Evolutionary conservation across 2,113 vertebrate genomes (phyloP).

Genomic region (Petromus typicus): DNA sequence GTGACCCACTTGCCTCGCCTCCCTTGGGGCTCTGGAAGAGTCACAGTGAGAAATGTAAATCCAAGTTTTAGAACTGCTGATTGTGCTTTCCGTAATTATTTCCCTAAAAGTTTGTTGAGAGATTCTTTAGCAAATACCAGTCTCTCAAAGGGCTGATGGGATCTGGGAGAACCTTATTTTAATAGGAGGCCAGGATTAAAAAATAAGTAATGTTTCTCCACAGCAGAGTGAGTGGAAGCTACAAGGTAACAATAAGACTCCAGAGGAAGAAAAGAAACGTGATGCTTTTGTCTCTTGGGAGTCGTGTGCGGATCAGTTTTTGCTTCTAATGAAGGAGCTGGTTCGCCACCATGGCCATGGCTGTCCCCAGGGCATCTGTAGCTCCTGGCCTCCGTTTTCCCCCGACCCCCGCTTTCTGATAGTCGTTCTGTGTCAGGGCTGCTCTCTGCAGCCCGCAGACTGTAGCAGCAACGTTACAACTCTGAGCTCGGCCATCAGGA

Average conservation of each 20-base stretch:
- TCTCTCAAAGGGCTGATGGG: neutral
- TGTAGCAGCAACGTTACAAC: too few species aligned
- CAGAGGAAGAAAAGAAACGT: neutral
- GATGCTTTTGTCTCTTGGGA: neutral
- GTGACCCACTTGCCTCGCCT: neutral
- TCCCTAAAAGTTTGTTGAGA: neutral
- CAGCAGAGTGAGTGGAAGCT: neutral
- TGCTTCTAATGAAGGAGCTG: neutral
- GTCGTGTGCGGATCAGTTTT: neutral
- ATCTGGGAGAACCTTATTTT: accelerated
- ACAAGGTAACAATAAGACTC: neutral
- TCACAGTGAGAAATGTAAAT: neutral
- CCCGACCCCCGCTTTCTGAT: accelerated
- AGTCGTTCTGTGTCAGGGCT: too few species aligned
- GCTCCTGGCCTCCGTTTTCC: neutral
- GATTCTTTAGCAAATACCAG: neutral
- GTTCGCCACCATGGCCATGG: neutral
- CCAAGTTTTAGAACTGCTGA: neutral
- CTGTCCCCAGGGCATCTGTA: too few species aligned
- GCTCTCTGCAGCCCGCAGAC: neutral
- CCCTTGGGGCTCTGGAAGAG: neutral
- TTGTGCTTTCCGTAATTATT: neutral
- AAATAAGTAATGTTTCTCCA: neutral
- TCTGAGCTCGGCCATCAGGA: too few species aligned
- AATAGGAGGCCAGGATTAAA: too few species aligned